Conservation (phyloP, 2,888 invertebrate genomes). For the Oligia strigilis region DNA sequence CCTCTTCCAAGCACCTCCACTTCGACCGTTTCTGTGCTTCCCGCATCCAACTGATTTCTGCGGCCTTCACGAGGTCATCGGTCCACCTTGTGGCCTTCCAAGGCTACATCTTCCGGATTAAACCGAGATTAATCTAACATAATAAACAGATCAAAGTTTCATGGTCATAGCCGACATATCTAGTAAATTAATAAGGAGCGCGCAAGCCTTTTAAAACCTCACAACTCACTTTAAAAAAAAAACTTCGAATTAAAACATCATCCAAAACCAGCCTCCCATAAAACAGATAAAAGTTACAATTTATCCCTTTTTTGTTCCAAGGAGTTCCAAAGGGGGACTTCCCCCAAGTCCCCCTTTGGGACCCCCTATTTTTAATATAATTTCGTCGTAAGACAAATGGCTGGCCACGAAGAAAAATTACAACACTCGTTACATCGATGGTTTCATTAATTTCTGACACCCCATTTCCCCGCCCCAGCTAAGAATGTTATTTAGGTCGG, state of each 20-base stretch:
- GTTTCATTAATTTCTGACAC: slow-evolving; percentile 79
- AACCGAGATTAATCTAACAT: too few relatives aligned
- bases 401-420: slow-evolving; percentile 67
- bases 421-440: slow-evolving; percentile 75
- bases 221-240: background rate
- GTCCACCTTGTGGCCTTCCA: too few relatives aligned
- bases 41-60: too few relatives aligned
- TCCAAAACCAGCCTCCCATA: slow-evolving; percentile 14
- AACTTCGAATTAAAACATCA: slow-evolving; percentile 2
- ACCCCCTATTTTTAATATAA: slow-evolving; percentile 48
- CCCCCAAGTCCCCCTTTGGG: too few relatives aligned
- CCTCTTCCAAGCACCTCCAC: too few relatives aligned
- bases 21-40: too few relatives aligned
- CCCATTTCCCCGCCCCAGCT: slow-evolving; percentile 68
- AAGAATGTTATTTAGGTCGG: slow-evolving; percentile 55
- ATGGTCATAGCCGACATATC: background rate
- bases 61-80: too few relatives aligned
- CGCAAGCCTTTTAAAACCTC: background rate
- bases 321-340: background rate
- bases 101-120: too few relatives aligned
- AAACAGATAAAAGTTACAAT: slow-evolving; percentile 48
- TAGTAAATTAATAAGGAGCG: background rate
- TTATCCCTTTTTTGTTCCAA: slow-evolving; percentile 29
- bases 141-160: background rate
- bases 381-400: slow-evolving; percentile 53